These are phyloP conservation scores for Cyrtorhinus lividipennis DNA, from an alignment of 1,140 invertebrate species.

Conservation along the genomic window DNA sequence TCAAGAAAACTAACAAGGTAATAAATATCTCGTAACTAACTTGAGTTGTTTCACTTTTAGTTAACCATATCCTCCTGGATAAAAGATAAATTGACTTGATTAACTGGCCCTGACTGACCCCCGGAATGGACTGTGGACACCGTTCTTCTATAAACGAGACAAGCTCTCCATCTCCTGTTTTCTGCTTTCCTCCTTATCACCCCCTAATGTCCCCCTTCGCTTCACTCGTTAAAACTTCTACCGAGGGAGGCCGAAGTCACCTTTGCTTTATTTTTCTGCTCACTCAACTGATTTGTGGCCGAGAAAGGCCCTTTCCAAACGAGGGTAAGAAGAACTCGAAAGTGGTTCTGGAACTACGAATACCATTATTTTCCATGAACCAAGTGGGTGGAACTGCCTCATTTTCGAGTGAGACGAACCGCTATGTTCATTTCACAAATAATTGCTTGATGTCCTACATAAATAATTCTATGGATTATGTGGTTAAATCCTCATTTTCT, in stretches of 20 bases:
- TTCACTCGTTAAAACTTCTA: background rate
- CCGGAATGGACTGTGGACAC: background rate
- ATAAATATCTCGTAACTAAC: slow-evolving; percentile 1
- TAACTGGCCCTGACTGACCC: slow-evolving; percentile 7
- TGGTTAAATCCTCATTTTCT: too few species aligned
- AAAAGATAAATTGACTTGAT: background rate
- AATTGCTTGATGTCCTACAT: too few species aligned
- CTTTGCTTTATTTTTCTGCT: too few species aligned
- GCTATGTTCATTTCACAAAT: too few species aligned
- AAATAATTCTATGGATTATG: too few species aligned
- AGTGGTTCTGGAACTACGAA: too few species aligned
- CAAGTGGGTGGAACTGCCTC: too few species aligned
- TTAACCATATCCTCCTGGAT: background rate
- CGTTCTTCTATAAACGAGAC: background rate
- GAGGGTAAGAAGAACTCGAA: too few species aligned
- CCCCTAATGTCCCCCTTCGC: background rate
- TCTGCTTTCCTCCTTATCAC: background rate
- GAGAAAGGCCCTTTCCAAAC: background rate
- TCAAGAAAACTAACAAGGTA: slow-evolving; percentile 23
- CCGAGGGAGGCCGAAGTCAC: too few species aligned
- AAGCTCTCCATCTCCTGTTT: background rate
- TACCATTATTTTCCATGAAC: too few species aligned
- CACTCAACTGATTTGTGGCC: too few species aligned
- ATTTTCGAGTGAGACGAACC: too few species aligned
- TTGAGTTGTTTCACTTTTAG: background rate